Evolutionary conservation across 2,113 vertebrate species (phyloP).

Genomic region (Alosa alosa): DNA sequence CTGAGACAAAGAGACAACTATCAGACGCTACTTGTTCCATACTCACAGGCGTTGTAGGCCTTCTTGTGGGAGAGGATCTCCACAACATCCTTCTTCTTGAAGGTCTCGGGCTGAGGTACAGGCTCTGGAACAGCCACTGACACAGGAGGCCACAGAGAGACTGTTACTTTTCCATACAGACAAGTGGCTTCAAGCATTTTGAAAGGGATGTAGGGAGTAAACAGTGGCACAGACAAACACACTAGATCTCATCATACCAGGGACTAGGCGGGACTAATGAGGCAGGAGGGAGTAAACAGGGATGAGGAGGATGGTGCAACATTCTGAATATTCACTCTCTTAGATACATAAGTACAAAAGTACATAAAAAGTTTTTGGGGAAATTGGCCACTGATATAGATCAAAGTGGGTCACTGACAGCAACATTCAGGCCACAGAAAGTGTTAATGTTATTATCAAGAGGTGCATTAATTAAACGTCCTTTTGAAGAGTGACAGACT

Average conservation of each 20-base stretch:
- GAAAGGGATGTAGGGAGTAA: not conserved
- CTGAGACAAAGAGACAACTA: not conserved
- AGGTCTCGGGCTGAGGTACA: constrained; percentile 75
- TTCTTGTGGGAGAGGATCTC: constrained; percentile 98
- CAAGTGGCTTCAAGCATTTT: not conserved
- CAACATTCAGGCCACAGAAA: not conserved
- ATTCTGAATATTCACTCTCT: not conserved
- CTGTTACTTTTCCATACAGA: not conserved
- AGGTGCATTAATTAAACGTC: constrained; percentile 29
- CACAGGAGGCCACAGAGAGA: constrained; percentile 50
- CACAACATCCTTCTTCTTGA: constrained; percentile 95
- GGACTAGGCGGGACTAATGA: not conserved
- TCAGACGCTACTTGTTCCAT: not conserved
- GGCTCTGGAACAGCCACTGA: constrained; percentile 83
- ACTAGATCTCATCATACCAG: not conserved
- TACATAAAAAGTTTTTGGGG: not conserved
- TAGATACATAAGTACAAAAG: not conserved
- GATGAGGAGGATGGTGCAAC: not conserved
- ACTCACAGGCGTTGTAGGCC: constrained; percentile 96
- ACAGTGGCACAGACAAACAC: not conserved
- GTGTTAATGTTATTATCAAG: constrained; percentile 20
- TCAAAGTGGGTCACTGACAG: not conserved
- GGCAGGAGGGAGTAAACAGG: not conserved
- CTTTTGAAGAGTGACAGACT: constrained; percentile 3
- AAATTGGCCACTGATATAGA: not conserved